A percentile compares a stretch with the other conserved stretches of the same genome.
Evolutionary conservation across 2,113 vertebrate species (phyloP).

Genomic region (Platichthys stellatus): DNA sequence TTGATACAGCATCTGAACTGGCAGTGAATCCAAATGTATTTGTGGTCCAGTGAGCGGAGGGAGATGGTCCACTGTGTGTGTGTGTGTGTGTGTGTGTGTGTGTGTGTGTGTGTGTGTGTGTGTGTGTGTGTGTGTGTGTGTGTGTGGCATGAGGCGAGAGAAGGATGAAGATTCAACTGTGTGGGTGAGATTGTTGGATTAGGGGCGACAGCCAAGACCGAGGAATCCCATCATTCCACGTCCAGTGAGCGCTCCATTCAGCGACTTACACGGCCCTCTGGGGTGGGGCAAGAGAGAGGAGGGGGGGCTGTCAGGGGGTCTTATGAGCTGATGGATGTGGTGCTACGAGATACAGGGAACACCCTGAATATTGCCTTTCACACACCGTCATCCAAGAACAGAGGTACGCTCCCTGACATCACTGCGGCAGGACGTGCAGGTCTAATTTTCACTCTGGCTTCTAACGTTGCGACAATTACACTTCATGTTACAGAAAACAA

Average conservation of each 20-base stretch:
- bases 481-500: neutral
- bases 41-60: constrained; percentile 23
- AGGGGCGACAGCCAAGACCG: constrained; percentile 74
- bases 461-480: neutral
- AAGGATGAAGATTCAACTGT: constrained; percentile 75
- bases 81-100: too few species aligned
- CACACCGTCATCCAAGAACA: constrained; percentile 31
- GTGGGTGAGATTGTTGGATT: constrained; percentile 75
- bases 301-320: constrained; percentile 65
- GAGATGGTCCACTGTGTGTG: neutral
- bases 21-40: constrained; percentile 67
- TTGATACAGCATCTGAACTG: constrained; percentile 68
- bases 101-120: too few species aligned
- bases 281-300: constrained; percentile 38
- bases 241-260: constrained; percentile 64
- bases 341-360: constrained; percentile 45
- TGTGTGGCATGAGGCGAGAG: constrained; percentile 27
- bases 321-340: constrained; percentile 77
- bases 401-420: constrained; percentile 10
- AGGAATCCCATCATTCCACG: constrained; percentile 79
- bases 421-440: neutral
- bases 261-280: constrained; percentile 58
- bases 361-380: constrained; percentile 54
- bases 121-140: neutral
- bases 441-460: neutral